These are phyloP conservation scores for Cotesia chilonis DNA, from an alignment of 1,140 invertebrate genomes.

Conservation along the genomic window DNA sequence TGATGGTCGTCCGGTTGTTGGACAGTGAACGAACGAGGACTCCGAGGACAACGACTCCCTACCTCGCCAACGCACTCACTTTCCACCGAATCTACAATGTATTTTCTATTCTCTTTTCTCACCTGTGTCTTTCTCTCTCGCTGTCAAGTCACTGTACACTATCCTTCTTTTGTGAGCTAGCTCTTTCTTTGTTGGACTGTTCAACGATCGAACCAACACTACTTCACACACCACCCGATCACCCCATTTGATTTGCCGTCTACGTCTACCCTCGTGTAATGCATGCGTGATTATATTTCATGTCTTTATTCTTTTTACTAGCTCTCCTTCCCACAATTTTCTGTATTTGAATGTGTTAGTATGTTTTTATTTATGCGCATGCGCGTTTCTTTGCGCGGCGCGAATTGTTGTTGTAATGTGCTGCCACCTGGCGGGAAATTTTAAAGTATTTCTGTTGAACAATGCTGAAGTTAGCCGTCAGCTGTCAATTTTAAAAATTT, in stretches of 20 bases:
- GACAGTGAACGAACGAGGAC: slow-evolving; percentile 22
- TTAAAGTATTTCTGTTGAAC: neutral
- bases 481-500: no score
- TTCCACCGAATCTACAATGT: neutral
- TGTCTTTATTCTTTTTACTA: no score
- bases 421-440: neutral
- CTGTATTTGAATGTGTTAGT: no score
- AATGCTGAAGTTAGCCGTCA: no score
- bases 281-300: no score
- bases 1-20: slow-evolving; percentile 10
- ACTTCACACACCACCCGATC: neutral
- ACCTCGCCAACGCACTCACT: slow-evolving; percentile 23
- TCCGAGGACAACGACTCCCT: slow-evolving; percentile 33
- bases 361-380: no score
- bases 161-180: neutral
- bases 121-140: neutral
- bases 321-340: no score
- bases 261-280: no score
- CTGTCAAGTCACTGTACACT: neutral
- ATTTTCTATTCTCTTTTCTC: no score
- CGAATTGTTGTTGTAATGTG: no score
- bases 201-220: neutral
- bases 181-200: neutral
- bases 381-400: no score
- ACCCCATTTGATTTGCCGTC: slow-evolving; percentile 3